Conservation (phyloP, 2,113 vertebrate genomes). For the Psephotus haematonotus region DNA sequence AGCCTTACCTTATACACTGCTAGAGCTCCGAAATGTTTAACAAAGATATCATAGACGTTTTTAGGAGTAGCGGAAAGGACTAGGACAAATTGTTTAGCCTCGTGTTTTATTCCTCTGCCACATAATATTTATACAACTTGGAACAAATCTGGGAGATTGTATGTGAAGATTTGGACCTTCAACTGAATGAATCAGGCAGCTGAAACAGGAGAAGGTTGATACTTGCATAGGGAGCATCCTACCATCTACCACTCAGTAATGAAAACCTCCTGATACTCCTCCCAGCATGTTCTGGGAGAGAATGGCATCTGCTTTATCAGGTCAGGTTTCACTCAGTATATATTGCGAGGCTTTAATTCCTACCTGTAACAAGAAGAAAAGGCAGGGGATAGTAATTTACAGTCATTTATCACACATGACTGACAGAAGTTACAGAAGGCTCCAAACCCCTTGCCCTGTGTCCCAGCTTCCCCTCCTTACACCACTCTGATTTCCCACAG, state of each 20-base stretch:
- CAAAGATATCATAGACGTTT: not conserved
- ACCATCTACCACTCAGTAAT: not conserved
- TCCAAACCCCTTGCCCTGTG: not conserved
- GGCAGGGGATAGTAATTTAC: not conserved
- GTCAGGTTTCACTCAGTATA: not conserved
- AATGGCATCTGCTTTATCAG: not conserved
- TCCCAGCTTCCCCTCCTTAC: not conserved
- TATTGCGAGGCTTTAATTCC: slow-evolving; percentile 1
- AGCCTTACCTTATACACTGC: not conserved
- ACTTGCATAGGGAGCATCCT: not conserved
- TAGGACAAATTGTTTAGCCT: not conserved
- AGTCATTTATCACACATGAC: not conserved
- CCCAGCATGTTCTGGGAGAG: not conserved
- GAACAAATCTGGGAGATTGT: not conserved
- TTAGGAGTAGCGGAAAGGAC: not conserved
- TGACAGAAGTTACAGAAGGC: not conserved
- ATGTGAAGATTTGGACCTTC: not conserved
- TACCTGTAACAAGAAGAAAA: not conserved
- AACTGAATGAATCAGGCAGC: not conserved
- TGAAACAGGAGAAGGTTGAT: not conserved
- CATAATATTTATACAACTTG: not conserved
- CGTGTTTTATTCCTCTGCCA: not conserved
- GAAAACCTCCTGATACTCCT: not conserved
- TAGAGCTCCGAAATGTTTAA: not conserved
- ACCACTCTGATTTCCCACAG: not conserved